Evolutionary conservation across 2,797 vertebrate species (phyloP), one percentile per base, ranked within the genome.

Genomic region (Bradypus variegatus): DNA sequence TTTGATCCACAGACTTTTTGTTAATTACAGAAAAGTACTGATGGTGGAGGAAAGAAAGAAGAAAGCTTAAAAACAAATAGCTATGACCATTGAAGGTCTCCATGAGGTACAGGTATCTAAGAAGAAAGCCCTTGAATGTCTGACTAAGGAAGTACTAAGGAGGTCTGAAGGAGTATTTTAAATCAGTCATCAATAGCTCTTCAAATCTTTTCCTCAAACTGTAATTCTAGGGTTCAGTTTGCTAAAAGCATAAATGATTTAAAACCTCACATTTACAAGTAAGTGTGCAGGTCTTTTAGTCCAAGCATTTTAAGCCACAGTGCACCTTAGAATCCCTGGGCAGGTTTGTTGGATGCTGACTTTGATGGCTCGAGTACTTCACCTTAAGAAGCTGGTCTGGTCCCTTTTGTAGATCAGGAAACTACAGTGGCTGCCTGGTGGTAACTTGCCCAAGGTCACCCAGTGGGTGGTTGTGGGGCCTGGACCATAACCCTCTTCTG

Each of bases 171-270:
- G 90, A 38, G 80, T 90, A 90, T 93, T 96, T 93, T 62, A 91
- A 92, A 95, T 55, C 84, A 93, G 89, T 94, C 88, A 94, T 91
- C 69, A 93, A 79, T 55, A 48, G 93, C 94, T 97, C 94, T 95
- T 90, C 91, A 96, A 95, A 77, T 78, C 79, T 96, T 95, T 95
- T 86, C 93, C 53, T 96, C 95, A 95, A 93, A 64, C 80, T 64
- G n/a, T 62, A 91, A 38, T 90, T 95, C 77, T 87, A 90, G 81
- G 96, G 77, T 94, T 96, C 95, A 96, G 90, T 94, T 94, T 94
- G 91, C 85, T 94, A 95, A 93, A 58, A 96, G 50, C 2, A 8
- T 48, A 92, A 87, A 93, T 94, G 93, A 93, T 90, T 91, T 58
- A 87, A 86, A 95, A 94, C 36, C 31, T 92, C 67, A 80, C 7